These are phyloP conservation scores for Nezara viridula DNA, from an alignment of 2,888 invertebrate species.

Conservation along the genomic window DNA sequence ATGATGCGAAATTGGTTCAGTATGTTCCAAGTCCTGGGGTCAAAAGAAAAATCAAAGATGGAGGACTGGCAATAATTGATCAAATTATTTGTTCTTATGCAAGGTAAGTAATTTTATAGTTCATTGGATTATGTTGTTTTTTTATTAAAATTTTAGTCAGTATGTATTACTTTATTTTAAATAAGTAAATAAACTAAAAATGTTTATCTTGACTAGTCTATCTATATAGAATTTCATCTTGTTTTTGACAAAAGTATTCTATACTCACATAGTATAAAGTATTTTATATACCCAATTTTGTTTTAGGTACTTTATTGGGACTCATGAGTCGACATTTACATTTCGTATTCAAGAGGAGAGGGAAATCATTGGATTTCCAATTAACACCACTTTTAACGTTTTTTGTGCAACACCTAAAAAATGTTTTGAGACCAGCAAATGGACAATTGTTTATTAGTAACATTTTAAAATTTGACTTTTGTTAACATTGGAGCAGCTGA, in stretches of 20 bases:
- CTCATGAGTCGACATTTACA: conserved; percentile 95
- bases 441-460: conserved; percentile 78
- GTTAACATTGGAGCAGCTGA: not conserved
- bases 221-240: no score
- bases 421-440: conserved; percentile 83
- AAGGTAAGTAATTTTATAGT: conserved; percentile 69
- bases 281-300: not conserved
- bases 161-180: not conserved
- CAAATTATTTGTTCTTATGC: conserved; percentile 95
- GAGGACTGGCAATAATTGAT: conserved; percentile 92
- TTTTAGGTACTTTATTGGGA: conserved; percentile 86
- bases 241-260: no score
- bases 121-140: not conserved
- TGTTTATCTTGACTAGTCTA: not conserved
- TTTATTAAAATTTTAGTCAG: not conserved
- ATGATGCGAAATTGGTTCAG: conserved; percentile 66
- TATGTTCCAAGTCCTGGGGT: conserved; percentile 66
- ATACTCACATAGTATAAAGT: not conserved
- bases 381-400: conserved; percentile 88
- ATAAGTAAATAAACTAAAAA: not conserved
- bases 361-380: conserved; percentile 90
- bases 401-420: conserved; percentile 78
- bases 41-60: conserved; percentile 77
- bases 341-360: conserved; percentile 97
- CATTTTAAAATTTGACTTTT: not conserved